phyloP scores from a whole-genome alignment of 2,888 invertebrate species.

The Mimumesa dahlbomi region DNA sequence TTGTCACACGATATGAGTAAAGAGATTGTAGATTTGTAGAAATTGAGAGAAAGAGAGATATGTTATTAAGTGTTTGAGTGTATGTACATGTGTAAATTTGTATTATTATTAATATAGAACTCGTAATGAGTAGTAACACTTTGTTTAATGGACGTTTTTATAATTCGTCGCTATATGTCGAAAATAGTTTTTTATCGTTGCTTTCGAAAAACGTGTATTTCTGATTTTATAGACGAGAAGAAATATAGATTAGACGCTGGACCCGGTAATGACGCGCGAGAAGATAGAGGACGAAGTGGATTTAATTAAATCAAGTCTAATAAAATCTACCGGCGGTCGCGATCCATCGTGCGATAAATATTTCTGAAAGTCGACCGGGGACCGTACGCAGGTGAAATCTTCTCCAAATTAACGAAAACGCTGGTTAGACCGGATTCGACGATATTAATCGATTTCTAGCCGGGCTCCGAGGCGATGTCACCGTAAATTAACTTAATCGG shows the following conservation, averaged over 20 bases:
- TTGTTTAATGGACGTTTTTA: no score
- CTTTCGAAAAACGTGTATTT: background rate
- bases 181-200: background rate
- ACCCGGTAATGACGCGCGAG: background rate
- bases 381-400: slow-evolving; percentile 16
- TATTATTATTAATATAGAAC: no score
- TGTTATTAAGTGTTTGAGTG: no score
- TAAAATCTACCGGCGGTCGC: background rate
- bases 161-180: no score
- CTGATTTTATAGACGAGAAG: slow-evolving; percentile 1
- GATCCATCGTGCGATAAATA: slow-evolving; percentile 7
- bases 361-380: slow-evolving; percentile 19
- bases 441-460: slow-evolving; percentile 47
- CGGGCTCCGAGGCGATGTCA: slow-evolving; percentile 7
- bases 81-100: no score
- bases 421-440: slow-evolving; percentile 1
- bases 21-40: no score
- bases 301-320: slow-evolving; percentile 15
- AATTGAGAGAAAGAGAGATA: background rate
- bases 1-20: no score
- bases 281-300: background rate
- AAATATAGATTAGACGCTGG: background rate
- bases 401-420: slow-evolving; percentile 25
- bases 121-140: no score
- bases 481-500: slow-evolving; percentile 60